phyloP scores from a whole-genome alignment of 2,888 invertebrate species.

The Acheta domesticus region DNA sequence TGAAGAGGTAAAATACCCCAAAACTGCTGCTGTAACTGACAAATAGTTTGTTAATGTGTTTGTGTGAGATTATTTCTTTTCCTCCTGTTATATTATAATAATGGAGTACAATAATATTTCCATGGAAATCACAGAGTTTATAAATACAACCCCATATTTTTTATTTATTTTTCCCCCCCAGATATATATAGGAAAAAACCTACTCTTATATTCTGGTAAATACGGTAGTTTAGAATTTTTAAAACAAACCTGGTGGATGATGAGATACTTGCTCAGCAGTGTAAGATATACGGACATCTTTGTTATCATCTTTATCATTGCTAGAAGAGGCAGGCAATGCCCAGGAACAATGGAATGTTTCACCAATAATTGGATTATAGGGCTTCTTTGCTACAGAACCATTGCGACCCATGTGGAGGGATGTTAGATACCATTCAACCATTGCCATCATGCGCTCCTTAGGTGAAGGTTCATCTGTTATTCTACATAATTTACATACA shows the following conservation, averaged over 20 bases:
- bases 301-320: not conserved
- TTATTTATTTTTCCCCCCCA: too few species aligned
- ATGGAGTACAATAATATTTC: too few species aligned
- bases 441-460: constrained; percentile 48
- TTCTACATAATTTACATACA: constrained; percentile 35
- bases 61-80: too few species aligned
- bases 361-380: constrained; percentile 55
- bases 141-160: too few species aligned
- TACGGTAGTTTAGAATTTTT: not conserved
- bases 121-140: too few species aligned
- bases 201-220: too few species aligned
- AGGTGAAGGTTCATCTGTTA: constrained; percentile 40
- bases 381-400: constrained; percentile 50
- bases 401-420: constrained; percentile 48
- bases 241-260: constrained; percentile 49
- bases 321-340: constrained; percentile 40
- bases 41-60: too few species aligned
- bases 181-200: too few species aligned
- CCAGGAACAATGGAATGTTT: constrained; percentile 54
- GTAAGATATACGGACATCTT: constrained; percentile 30
- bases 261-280: constrained; percentile 53
- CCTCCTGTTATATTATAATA: too few species aligned
- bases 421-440: constrained; percentile 52
- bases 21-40: too few species aligned
- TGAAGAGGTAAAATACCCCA: too few species aligned